phyloP scores from a whole-genome alignment of 2,888 invertebrate species.

The Cerastis rubricosa region DNA sequence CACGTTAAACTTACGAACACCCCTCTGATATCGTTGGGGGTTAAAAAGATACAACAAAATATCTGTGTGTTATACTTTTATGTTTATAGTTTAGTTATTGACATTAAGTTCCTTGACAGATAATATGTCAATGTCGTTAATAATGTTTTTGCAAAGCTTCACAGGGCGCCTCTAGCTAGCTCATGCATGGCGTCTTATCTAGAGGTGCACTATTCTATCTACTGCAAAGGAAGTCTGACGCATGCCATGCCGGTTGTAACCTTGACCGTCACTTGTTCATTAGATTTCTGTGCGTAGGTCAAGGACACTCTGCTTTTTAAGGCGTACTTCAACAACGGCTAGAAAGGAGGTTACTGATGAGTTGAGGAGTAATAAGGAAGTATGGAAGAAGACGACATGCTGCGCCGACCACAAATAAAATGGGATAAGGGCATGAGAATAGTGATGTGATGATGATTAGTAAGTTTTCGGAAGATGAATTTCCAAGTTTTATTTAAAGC shows the following conservation, averaged over 20 bases:
- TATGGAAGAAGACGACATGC: too few relatives aligned
- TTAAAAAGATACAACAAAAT: not conserved
- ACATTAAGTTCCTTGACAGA: not conserved
- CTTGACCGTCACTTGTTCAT: slow-evolving; percentile 16
- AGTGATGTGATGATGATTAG: too few relatives aligned
- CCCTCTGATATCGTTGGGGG: too few relatives aligned
- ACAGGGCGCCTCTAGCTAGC: not conserved
- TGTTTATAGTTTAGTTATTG: not conserved
- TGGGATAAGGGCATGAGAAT: too few relatives aligned
- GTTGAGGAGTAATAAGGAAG: too few relatives aligned
- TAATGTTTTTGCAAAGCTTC: not conserved
- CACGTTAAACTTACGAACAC: too few relatives aligned
- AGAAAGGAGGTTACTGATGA: too few relatives aligned
- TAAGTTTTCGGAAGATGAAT: not conserved
- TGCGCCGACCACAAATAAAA: too few relatives aligned
- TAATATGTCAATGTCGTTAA: not conserved
- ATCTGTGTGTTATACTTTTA: not conserved
- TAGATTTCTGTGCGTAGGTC: not conserved
- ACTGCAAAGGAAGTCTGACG: not conserved
- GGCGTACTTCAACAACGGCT: not conserved
- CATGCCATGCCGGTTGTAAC: not conserved
- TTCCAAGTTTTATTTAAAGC: not conserved
- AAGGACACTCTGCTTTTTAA: not conserved
- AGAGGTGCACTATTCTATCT: not conserved
- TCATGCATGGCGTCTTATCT: not conserved